Base-by-base conservation (phyloP, 2,113 vertebrate genomes). In the Oreochromis tanganicae region DNA sequence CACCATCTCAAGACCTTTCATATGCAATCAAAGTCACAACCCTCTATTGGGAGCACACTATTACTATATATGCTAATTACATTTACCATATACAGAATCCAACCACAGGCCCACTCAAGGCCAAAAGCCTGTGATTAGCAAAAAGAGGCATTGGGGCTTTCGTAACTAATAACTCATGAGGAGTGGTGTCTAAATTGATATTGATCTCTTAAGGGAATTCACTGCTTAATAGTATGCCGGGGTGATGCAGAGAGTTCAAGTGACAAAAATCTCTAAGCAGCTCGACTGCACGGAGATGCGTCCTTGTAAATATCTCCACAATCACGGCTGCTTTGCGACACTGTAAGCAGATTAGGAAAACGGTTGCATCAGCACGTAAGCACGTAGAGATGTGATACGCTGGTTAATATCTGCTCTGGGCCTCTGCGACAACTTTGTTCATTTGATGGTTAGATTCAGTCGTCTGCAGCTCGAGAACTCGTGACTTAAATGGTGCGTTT, bases 271-370 rank as follows among this genome's bases (percentile, higher is more conserved):
- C 73, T 56, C 63, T 8, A 19, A 59, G 52, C 55, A 87, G 86
- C 50, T 50, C 68, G 24, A 75, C 27, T 19, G 21, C 34, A 87
- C 43, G 73, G 52, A 57, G 66, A 48, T 81, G 80, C 21, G 59
- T 71, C 68, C 34, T 16, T 83, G 50, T 85, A 82, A 86, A 88
- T 86, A 84, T 63, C 27, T 50, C 81, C 46, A 52, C 59, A 88
- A 84, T 87, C 78, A 57, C 17, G 84, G 55, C 19, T 89, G 36
- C 71, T 82, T 88, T 88, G 68, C 52, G 36, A 86, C 88, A 86
- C 3, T 85, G 83, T 88, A 91, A 88, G 87, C 83, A 90, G 88
- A 92, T 89, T 89, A 88, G 83, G 9, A 71, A 90, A 92, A 87
- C 2, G 27, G 56, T 56, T 86, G 85, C 85, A 85, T 94, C 88